Conservation (phyloP, 1,140 invertebrate genomes). For the Drosophila quadrilineata region DNA sequence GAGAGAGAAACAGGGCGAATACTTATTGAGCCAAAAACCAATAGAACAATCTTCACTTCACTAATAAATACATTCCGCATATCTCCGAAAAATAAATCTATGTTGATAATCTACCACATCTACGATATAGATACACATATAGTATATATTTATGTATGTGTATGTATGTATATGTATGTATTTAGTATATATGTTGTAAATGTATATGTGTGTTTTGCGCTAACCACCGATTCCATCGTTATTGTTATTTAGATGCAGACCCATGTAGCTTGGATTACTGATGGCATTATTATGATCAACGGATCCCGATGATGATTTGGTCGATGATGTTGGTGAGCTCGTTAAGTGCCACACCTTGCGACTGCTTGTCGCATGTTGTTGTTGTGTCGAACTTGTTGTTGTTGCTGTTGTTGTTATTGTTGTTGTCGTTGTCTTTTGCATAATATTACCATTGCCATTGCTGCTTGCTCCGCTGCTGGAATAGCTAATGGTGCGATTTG, state of each 20-base stretch:
- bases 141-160: conserved; percentile 1
- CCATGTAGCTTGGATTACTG: conserved; percentile 81
- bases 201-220: conserved; percentile 21
- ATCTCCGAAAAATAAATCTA: too few species aligned
- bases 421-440: conserved; percentile 21
- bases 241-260: conserved; percentile 79
- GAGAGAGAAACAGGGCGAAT: too few species aligned
- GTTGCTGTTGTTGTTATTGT: conserved; percentile 42
- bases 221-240: conserved; percentile 76
- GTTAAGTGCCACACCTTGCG: conserved; percentile 80
- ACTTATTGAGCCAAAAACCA: conserved; percentile 16
- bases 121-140: too few species aligned
- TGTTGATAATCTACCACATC: too few species aligned
- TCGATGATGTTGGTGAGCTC: conserved; percentile 68
- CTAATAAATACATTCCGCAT: not conserved
- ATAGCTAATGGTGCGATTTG: conserved; percentile 49
- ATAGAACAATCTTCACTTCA: not conserved
- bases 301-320: conserved; percentile 62
- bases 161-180: conserved; percentile 30
- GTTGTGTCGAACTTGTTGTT: conserved; percentile 34
- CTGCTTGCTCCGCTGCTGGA: conserved; percentile 70
- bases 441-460: conserved; percentile 72
- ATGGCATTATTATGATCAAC: conserved; percentile 75
- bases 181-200: conserved; percentile 23
- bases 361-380: conserved; percentile 60